Evolutionary conservation across 2,888 invertebrate species (phyloP).

Genomic region (Drosophila affinis): DNA sequence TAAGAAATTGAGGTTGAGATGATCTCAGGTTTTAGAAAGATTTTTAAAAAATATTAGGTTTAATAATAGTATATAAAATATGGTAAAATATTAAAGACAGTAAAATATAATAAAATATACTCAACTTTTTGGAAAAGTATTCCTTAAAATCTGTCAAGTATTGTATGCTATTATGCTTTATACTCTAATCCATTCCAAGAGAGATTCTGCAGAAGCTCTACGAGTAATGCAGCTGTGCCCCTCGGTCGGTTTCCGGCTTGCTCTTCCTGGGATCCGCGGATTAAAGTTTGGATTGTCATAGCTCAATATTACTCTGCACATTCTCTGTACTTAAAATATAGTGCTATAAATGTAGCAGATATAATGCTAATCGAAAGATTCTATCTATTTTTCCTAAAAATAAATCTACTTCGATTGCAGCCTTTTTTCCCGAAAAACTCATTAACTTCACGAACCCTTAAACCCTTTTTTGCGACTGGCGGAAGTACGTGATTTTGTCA

Average conservation of each 20-base stretch:
- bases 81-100: background rate
- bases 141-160: background rate
- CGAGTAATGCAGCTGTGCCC: too few species aligned
- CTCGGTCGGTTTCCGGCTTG: background rate
- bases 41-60: too few species aligned
- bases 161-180: background rate
- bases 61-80: background rate
- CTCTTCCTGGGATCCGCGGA: background rate
- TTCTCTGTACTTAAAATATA: too few species aligned
- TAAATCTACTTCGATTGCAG: background rate
- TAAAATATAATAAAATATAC: too few species aligned
- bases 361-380: background rate
- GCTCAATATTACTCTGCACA: too few species aligned
- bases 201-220: too few species aligned
- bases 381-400: background rate
- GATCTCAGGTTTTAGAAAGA: too few species aligned
- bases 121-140: background rate
- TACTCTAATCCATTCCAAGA: background rate
- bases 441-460: background rate
- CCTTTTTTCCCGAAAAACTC: background rate
- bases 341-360: too few species aligned
- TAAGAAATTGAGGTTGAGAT: background rate
- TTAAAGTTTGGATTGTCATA: too few species aligned
- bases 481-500: background rate
- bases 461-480: background rate